Conservation (phyloP, 2,113 vertebrate species). For the Shinisaurus crocodilurus region DNA sequence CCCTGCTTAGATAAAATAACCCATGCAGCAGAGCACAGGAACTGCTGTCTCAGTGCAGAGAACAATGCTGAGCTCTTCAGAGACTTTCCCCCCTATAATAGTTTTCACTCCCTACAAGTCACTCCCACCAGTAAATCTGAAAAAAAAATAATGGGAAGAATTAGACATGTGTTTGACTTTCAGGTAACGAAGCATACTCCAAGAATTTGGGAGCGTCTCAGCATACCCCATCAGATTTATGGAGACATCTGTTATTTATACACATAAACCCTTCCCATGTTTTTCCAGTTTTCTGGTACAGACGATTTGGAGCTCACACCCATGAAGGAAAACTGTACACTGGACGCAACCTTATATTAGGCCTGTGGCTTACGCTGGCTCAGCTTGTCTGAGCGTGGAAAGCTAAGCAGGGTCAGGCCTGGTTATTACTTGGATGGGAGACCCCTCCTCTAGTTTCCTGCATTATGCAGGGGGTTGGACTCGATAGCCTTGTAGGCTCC, state of each 20-base stretch:
- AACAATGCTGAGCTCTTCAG: neutral
- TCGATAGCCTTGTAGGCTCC: no score
- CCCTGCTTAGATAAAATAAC: neutral
- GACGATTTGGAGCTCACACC: neutral
- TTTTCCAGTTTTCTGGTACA: neutral
- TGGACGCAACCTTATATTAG: neutral
- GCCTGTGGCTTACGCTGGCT: no score
- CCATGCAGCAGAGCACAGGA: neutral
- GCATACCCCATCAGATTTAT: neutral
- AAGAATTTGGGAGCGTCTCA: neutral
- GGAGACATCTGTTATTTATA: neutral
- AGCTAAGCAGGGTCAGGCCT: no score
- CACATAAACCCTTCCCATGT: neutral
- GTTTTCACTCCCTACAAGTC: neutral
- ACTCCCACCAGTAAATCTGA: neutral
- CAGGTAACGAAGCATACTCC: neutral
- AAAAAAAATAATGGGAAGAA: neutral
- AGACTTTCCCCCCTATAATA: neutral
- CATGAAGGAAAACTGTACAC: neutral
- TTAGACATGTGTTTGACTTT: neutral
- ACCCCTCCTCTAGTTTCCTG: no score
- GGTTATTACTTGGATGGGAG: no score
- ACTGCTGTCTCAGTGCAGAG: neutral
- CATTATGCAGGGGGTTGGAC: no score
- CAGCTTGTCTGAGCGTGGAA: no score